A percentile compares a stretch with the other conserved stretches of the same genome.
Evolutionary conservation across 2,888 invertebrate genomes (phyloP).

Genomic region (Dasypogon diadema): DNA sequence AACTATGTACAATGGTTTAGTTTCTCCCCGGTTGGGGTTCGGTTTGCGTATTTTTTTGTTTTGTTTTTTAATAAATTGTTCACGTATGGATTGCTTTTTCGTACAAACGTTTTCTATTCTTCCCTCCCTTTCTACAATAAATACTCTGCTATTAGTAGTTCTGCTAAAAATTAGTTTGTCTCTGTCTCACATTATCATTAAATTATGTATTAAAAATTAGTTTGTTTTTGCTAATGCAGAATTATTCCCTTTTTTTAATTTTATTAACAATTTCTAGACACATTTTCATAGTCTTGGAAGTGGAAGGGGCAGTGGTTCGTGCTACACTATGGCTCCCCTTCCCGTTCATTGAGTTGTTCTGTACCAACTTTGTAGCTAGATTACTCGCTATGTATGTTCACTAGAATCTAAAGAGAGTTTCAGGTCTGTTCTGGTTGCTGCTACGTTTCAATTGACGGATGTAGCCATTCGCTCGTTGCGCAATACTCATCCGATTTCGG

Average conservation of each 20-base stretch:
- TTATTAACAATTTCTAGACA: slow-evolving; percentile 35
- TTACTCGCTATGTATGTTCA: too few relatives aligned
- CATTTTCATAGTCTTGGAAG: neutral
- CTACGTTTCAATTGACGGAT: neutral
- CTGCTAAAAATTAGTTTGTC: neutral
- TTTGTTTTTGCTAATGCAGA: neutral
- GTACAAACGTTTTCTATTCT: neutral
- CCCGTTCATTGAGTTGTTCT: too few relatives aligned
- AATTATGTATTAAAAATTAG: slow-evolving; percentile 22
- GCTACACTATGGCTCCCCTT: too few relatives aligned
- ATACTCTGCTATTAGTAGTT: too few relatives aligned
- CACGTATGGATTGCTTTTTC: neutral
- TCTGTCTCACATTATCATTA: neutral
- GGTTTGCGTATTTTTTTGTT: neutral
- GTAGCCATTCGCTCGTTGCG: too few relatives aligned
- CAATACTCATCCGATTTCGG: too few relatives aligned
- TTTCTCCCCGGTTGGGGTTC: neutral
- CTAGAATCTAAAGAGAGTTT: neutral
- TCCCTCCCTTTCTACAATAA: neutral
- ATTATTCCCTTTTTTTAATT: neutral
- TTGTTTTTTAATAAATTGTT: too few relatives aligned
- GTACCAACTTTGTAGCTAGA: too few relatives aligned
- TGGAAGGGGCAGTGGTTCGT: too few relatives aligned
- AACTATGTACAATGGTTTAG: neutral
- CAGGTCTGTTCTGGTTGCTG: neutral